Base-by-base conservation (phyloP, 1,140 invertebrate species). In the Drosophila ironensis region DNA sequence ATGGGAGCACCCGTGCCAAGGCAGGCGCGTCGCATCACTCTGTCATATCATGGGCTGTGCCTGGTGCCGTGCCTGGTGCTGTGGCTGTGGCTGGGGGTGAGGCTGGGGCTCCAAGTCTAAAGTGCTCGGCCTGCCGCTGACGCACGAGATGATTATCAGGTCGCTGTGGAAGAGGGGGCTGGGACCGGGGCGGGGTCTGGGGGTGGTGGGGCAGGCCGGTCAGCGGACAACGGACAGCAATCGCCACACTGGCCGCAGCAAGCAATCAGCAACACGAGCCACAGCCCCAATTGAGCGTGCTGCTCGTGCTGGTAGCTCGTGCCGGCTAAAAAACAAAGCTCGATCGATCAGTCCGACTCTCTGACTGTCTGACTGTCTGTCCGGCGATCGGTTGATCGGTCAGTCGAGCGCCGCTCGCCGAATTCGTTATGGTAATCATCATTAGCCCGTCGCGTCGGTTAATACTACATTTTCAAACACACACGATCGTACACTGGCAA, bases 61-160 rank as follows among this genome's bases (percentile, higher is more conserved):
- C n/a, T n/a, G n/a, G n/a, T n/a, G n/a, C n/a, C n/a, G n/a, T n/a
- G n/a, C n/a, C n/a, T n/a, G n/a, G n/a, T n/a, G n/a, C n/a, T n/a
- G n/a, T n/a, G n/a, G n/a, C n/a, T n/a, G n/a, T n/a, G n/a, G n/a
- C n/a, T 67, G 72, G 71, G 64, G 45, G 24, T 40, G 41, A 38
- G 41, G 35, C 28, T 37, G 37, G 19, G 28, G 60, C 61, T 61
- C 24, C 42, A 54, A 56, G 78, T 82, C 57, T 57, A 84, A 61
- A 67, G 78, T 61, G 54, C 57, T 63, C 20, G 46, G 33, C 45
- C 73, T 64, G n/a, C 45, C 86, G 80, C 80, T 84, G 80, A 84
- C 80, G 80, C 80, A 84, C 80, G 80, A 86, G 80, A 84, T 84
- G 80, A 84, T 84, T 84, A 84, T 84, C 80, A 71, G 41, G 35